These are phyloP conservation scores for Nothobranchius furzeri DNA, from an alignment of 2,113 vertebrate species.

Conservation along the genomic window DNA sequence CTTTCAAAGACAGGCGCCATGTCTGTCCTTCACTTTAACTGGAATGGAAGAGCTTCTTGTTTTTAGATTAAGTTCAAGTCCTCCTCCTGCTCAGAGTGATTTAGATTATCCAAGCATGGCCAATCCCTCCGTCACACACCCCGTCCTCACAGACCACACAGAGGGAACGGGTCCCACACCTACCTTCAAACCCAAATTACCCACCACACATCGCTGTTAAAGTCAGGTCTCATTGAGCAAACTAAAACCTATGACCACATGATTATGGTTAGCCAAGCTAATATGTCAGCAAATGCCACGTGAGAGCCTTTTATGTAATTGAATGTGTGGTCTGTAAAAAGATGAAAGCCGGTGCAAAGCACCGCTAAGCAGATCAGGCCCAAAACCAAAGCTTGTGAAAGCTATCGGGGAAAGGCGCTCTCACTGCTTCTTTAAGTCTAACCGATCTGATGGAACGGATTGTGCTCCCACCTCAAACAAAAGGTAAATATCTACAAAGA, in stretches of 20 bases:
- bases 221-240: slow-evolving; percentile 63
- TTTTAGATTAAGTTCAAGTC: slow-evolving; percentile 65
- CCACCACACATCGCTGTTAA: slow-evolving; percentile 49
- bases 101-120: slow-evolving; percentile 85
- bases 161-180: slow-evolving; percentile 63
- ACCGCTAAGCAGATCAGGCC: slow-evolving; percentile 47
- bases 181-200: slow-evolving; percentile 57
- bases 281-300: slow-evolving; percentile 56
- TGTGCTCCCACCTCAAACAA: neutral
- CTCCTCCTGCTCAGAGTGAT: slow-evolving; percentile 51
- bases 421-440: slow-evolving; percentile 4
- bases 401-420: slow-evolving; percentile 23
- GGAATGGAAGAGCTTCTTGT: slow-evolving; percentile 59
- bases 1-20: slow-evolving; percentile 68
- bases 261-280: slow-evolving; percentile 55
- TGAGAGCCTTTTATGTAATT: slow-evolving; percentile 50
- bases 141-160: slow-evolving; percentile 81
- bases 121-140: slow-evolving; percentile 65
- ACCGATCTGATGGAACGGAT: slow-evolving; percentile 12
- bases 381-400: slow-evolving; percentile 49
- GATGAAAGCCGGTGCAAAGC: slow-evolving; percentile 54
- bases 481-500: neutral
- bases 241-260: slow-evolving; percentile 74
- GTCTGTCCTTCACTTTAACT: slow-evolving; percentile 38
- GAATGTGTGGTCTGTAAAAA: slow-evolving; percentile 59